Percentiles rank a stretch among this genome's conserved stretches.
Evolutionary conservation across 2,797 vertebrate species (phyloP).

Genomic region (Florisuga fusca): DNA sequence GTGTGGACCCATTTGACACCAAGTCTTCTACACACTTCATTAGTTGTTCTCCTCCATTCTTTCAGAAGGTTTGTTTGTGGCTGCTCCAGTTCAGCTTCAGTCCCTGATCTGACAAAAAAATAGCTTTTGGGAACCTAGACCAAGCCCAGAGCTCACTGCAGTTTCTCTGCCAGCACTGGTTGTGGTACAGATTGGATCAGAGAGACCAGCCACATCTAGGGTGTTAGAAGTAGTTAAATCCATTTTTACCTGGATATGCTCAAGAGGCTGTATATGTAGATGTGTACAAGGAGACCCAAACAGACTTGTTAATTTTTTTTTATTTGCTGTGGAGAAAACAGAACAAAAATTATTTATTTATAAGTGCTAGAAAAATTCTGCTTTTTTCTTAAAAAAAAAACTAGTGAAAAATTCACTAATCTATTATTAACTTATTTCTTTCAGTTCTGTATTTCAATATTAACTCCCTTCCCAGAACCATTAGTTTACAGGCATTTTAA

Average conservation of each 20-base stretch:
- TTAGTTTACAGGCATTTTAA: neutral
- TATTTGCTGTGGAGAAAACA: neutral
- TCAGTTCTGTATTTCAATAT: neutral
- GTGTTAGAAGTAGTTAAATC: neutral
- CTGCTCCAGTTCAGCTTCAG: neutral
- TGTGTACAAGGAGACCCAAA: neutral
- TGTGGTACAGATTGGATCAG: neutral
- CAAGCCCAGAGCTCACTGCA: fast-evolving
- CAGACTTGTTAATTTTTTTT: neutral
- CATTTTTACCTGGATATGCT: neutral
- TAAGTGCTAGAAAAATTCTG: neutral
- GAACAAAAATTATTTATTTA: neutral
- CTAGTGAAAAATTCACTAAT: neutral
- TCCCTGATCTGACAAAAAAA: neutral
- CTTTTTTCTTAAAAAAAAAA: neutral
- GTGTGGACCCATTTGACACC: conserved; percentile 46
- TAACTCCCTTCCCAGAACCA: neutral
- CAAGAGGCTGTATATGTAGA: neutral
- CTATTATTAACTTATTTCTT: neutral
- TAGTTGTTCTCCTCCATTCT: neutral
- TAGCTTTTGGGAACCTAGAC: neutral
- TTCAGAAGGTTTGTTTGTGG: neutral
- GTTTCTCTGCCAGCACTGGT: neutral
- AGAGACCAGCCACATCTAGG: neutral
- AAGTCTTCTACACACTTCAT: neutral